Evolutionary conservation across 1,140 invertebrate species (phyloP), one percentile per base, ranked within the genome.

Genomic region (Helicoverpa zea): DNA sequence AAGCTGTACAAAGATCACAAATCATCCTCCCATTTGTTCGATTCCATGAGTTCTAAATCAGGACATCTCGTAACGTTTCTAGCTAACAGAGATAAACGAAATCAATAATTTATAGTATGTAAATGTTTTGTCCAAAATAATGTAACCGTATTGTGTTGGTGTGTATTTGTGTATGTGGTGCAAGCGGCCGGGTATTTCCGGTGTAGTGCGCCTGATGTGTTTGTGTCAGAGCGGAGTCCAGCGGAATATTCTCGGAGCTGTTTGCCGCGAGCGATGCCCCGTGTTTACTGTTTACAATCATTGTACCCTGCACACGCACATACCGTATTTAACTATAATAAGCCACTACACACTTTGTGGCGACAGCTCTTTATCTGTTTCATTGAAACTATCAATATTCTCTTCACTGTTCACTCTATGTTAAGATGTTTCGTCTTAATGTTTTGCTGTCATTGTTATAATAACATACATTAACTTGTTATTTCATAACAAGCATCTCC

Each of bases 231-330:
- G 52, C 89, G 88, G 88, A 92, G 90, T 92, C 87, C 89, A 91
- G 76, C 85, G 88, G 90, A 92, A 92, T 92, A 89, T 94, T 92
- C 90, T 91, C 76, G 84, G 84, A 84, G 83, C 78, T 82, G 81
- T 81, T 73, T 79, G 82, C 66, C 56, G 49, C 84, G 89, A 86
- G 83, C 89, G 83, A 88, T 90, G 89, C 88, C 82, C 88, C 84
- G 83, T 88, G 88, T 92, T 90, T 91, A 89, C 84, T 84, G 85
- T 89, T 88, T 84, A 85, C 83, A 81, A 81, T 66, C 76, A 70
- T 49, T 70, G 63, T 68, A 68, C 64, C 56, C 59, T 77, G 75
- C 59, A 66, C 47, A 77, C 49, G 59, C 59, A 64, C 47, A 52
- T 54, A 47, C 73, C 56, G 35, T 66, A 77, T 66, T 52, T 64